These are phyloP conservation scores for Hoplias malabaricus DNA, from an alignment of 2,113 vertebrate genomes.

Conservation along the genomic window DNA sequence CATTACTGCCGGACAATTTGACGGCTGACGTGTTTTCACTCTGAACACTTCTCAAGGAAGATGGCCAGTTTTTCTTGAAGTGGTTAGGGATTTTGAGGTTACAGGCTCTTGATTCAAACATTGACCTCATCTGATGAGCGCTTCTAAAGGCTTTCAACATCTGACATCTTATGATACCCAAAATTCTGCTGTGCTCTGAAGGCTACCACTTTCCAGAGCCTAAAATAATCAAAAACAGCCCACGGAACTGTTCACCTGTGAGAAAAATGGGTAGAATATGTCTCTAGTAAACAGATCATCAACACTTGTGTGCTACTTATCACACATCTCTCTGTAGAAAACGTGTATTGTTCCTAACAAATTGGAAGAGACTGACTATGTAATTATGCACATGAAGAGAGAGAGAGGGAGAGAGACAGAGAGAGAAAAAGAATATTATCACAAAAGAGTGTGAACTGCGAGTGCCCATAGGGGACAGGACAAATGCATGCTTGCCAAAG, in stretches of 20 bases:
- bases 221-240: not conserved
- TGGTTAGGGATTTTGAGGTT: too few relatives aligned
- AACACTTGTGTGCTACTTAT: too few relatives aligned
- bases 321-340: too few relatives aligned
- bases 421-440: not conserved
- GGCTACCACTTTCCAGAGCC: not conserved
- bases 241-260: too few relatives aligned
- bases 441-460: not conserved
- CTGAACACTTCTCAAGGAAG: not conserved
- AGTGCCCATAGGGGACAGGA: constrained; percentile 33
- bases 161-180: not conserved
- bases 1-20: constrained; percentile 45
- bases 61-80: constrained; percentile 7
- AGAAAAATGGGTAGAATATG: too few relatives aligned
- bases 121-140: constrained; percentile 4
- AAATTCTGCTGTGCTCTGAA: not conserved
- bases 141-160: constrained; percentile 12
- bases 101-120: not conserved
- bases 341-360: too few relatives aligned
- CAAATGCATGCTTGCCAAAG: not conserved
- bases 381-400: too few relatives aligned
- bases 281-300: too few relatives aligned
- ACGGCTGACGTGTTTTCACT: constrained; percentile 38
- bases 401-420: not conserved
- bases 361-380: not conserved